Conservation (phyloP, 2,797 vertebrate genomes). For the Phrynocephalus guinanensis region DNA sequence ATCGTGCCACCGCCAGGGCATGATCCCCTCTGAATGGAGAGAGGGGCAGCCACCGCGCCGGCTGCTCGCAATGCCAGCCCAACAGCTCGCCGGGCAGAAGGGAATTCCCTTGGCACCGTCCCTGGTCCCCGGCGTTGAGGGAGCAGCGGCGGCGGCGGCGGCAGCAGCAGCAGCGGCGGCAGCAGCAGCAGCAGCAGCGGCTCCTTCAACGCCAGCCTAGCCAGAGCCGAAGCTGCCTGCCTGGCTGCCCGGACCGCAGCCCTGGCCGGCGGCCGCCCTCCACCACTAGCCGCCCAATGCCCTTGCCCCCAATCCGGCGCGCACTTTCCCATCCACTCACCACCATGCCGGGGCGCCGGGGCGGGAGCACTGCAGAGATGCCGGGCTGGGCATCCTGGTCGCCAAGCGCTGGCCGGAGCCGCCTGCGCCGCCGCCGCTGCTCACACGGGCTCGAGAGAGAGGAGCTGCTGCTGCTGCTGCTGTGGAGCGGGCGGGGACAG, state of each 20-base stretch:
- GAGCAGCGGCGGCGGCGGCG: too few relatives aligned
- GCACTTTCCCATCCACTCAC: conserved; percentile 13
- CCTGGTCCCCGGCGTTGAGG: neutral
- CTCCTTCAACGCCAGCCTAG: neutral
- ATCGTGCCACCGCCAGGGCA: neutral
- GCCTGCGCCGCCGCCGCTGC: conserved; percentile 11
- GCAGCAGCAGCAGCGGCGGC: too few relatives aligned
- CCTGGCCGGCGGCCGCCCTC: neutral
- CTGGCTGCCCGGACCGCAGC: neutral
- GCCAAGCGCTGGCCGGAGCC: neutral
- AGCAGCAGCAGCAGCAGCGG: neutral
- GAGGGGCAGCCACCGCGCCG: conserved; percentile 7
- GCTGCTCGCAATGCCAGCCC: neutral
- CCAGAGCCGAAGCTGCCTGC: neutral
- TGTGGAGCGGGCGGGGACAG: neutral
- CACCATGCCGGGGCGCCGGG: conserved; percentile 36
- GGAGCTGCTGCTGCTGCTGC: neutral
- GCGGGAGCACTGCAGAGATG: conserved; percentile 29
- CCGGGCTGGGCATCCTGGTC: conserved; percentile 31
- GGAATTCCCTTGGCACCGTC: conserved; percentile 29
- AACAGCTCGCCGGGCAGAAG: conserved; percentile 7
- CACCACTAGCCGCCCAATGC: neutral
- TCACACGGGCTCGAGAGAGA: conserved; percentile 9
- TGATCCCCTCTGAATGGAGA: neutral
- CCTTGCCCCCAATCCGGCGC: conserved; percentile 7